Percentiles rank a stretch among this genome's conserved stretches.
These are phyloP conservation scores for Paralvinella palmiformis DNA, from an alignment of 1,140 invertebrate genomes.

Conservation along the genomic window DNA sequence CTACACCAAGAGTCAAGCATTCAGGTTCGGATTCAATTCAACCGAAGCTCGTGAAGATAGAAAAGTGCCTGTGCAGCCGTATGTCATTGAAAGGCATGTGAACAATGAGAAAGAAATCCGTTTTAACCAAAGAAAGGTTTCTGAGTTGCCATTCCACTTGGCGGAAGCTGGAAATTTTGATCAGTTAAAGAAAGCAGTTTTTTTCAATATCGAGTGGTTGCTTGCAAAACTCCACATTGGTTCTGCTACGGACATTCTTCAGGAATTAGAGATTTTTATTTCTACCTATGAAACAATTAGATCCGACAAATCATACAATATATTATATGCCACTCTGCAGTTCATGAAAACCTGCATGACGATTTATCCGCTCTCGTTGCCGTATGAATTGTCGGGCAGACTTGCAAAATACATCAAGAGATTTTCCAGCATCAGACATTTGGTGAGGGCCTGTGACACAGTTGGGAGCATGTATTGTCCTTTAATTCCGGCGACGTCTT, in stretches of 20 bases:
- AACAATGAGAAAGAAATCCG: slow-evolving; percentile 69
- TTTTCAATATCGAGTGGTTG: slow-evolving; percentile 97
- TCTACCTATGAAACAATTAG: neutral
- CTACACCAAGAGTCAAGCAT: slow-evolving; percentile 90
- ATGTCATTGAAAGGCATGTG: slow-evolving; percentile 72
- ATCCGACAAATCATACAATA: neutral
- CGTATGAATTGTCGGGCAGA: neutral
- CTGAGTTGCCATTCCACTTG: slow-evolving; percentile 88
- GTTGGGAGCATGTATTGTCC: neutral
- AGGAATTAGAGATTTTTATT: neutral
- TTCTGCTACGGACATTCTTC: slow-evolving; percentile 53
- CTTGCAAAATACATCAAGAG: neutral
- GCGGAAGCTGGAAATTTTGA: slow-evolving; percentile 78
- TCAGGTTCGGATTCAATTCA: slow-evolving; percentile 57
- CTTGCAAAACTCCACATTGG: slow-evolving; percentile 92
- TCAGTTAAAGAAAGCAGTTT: slow-evolving; percentile 85
- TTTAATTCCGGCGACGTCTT: neutral
- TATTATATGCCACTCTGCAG: neutral
- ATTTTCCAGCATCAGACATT: neutral
- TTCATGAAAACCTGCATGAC: neutral
- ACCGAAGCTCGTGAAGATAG: slow-evolving; percentile 75
- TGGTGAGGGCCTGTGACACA: neutral
- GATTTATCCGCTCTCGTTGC: neutral
- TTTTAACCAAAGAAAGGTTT: slow-evolving; percentile 52
- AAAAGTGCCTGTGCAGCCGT: slow-evolving; percentile 90